Conservation (phyloP, 2,113 vertebrate species). For the Acinonyx jubatus region DNA sequence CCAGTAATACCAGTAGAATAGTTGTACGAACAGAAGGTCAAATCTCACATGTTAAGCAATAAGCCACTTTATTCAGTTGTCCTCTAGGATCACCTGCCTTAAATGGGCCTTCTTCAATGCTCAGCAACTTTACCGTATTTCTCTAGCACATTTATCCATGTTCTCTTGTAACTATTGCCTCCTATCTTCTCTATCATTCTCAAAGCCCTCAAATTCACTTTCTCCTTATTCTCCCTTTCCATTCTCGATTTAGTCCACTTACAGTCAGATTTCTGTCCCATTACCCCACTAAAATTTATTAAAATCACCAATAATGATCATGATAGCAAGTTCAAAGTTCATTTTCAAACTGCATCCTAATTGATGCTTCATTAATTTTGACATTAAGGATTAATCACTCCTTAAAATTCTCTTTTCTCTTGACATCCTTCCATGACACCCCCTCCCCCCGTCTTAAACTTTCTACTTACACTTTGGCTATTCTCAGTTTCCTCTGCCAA, state of each 20-base stretch:
- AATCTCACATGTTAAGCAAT: background rate
- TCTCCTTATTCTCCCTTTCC: background rate
- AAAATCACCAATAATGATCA: background rate
- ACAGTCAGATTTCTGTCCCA: background rate
- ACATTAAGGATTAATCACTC: background rate
- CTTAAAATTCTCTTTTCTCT: background rate
- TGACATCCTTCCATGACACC: background rate
- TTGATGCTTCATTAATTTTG: background rate
- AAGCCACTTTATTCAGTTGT: background rate
- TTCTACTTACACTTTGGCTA: background rate
- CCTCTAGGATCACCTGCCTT: background rate
- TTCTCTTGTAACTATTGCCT: background rate
- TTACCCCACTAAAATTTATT: background rate
- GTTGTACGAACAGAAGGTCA: background rate
- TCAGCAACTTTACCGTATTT: background rate
- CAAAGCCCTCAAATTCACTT: background rate
- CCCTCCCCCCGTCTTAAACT: background rate
- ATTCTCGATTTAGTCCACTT: background rate
- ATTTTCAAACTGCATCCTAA: background rate
- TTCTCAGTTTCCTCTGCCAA: background rate
- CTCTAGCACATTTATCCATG: background rate
- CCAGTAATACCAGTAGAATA: background rate
- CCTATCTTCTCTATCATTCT: background rate
- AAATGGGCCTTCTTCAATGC: background rate
- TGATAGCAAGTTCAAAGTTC: background rate